phyloP scores from a whole-genome alignment of 2,888 invertebrate species.

The Mythimna lalbum region DNA sequence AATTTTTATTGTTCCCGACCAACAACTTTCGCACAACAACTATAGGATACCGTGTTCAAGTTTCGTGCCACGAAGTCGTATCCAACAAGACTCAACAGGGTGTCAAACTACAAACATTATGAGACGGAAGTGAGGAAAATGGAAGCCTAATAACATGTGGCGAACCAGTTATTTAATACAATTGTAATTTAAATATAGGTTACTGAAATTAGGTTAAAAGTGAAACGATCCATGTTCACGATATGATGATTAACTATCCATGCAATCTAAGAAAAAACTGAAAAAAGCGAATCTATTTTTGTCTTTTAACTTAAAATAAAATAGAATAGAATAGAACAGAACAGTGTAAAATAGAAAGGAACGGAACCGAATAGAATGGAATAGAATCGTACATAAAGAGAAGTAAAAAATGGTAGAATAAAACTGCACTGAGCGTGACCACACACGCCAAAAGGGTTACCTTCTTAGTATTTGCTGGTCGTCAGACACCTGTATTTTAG shows the following conservation, averaged over 20 bases:
- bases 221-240: not conserved
- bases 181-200: constrained; percentile 14
- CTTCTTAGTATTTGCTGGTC: too few relatives aligned
- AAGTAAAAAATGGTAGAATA: too few relatives aligned
- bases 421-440: too few relatives aligned
- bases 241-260: not conserved
- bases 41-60: constrained; percentile 7
- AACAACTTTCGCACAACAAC: constrained; percentile 5
- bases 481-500: too few relatives aligned
- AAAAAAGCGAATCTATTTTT: too few relatives aligned
- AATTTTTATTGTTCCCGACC: not conserved
- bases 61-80: constrained; percentile 38
- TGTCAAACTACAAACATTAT: constrained; percentile 43
- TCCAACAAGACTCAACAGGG: constrained; percentile 44
- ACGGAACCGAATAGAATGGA: too few relatives aligned
- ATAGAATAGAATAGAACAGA: too few relatives aligned
- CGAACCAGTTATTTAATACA: constrained; percentile 9
- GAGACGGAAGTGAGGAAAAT: constrained; percentile 40
- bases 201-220: constrained; percentile 6
- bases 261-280: not conserved
- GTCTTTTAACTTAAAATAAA: too few relatives aligned
- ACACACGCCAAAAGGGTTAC: too few relatives aligned
- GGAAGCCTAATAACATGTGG: constrained; percentile 17
- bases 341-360: too few relatives aligned
- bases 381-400: too few relatives aligned